Conservation (phyloP, 2,113 vertebrate species). For the Menura novaehollandiae region DNA sequence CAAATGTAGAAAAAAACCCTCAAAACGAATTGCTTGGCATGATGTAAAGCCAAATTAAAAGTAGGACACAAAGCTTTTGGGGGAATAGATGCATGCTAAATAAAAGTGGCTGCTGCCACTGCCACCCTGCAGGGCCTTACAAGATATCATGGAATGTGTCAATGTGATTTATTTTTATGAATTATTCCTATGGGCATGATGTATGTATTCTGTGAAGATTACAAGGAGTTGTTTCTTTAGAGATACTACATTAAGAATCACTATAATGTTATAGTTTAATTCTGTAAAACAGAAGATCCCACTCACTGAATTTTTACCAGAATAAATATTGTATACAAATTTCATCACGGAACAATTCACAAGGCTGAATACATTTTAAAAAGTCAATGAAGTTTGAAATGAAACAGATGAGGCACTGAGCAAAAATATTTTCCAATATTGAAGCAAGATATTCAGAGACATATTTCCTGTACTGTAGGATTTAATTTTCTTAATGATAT, state of each 20-base stretch:
- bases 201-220: constrained; percentile 8
- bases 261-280: neutral
- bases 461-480: neutral
- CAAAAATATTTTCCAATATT: neutral
- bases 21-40: neutral
- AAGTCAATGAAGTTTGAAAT: neutral
- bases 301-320: neutral
- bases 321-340: neutral
- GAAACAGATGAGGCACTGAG: neutral
- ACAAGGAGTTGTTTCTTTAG: constrained; percentile 3
- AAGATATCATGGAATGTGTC: constrained; percentile 44
- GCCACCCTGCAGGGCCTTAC: constrained; percentile 31
- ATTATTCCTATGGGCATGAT: constrained; percentile 27
- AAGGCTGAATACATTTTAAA: neutral
- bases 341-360: neutral
- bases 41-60: constrained; percentile 36
- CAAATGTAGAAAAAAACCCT: neutral
- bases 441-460: neutral
- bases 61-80: constrained; percentile 51
- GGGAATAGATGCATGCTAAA: constrained; percentile 24
- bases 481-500: neutral
- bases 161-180: constrained; percentile 59
- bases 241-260: neutral
- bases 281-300: neutral
- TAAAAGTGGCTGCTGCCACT: constrained; percentile 33